Conservation (phyloP, 2,888 invertebrate genomes). For the Heliconius sara region DNA sequence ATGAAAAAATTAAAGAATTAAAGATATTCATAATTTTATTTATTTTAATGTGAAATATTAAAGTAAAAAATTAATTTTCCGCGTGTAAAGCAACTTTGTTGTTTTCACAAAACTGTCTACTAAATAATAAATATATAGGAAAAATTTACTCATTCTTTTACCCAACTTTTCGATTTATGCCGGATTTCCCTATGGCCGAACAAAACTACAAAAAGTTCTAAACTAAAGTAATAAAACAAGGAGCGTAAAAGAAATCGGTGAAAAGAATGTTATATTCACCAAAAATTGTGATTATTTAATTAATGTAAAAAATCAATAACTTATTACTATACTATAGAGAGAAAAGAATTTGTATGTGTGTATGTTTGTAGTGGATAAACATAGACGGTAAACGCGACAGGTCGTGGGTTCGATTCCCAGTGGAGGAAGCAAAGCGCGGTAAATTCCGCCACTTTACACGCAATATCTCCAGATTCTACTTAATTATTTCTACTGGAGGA, state of each 20-base stretch:
- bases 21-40: too few species aligned
- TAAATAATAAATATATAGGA: background rate
- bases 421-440: too few species aligned
- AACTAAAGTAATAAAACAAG: slow-evolving; percentile 26
- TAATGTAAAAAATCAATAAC: background rate
- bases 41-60: background rate
- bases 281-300: background rate
- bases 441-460: too few species aligned
- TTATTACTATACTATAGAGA: too few species aligned
- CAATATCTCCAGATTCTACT: too few species aligned
- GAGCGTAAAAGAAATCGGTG: slow-evolving; percentile 12
- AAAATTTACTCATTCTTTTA: slow-evolving; percentile 14
- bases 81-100: background rate
- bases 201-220: slow-evolving; percentile 20
- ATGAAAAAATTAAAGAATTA: too few species aligned
- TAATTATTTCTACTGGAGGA: too few species aligned
- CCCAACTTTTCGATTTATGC: slow-evolving; percentile 21
- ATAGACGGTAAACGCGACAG: too few species aligned
- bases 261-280: background rate
- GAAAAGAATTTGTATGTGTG: too few species aligned
- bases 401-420: too few species aligned
- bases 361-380: too few species aligned
- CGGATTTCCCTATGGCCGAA: slow-evolving; percentile 24
- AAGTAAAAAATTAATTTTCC: background rate
- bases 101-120: background rate